Base-by-base conservation (phyloP, 2,888 invertebrate species). In the Nemoura dubitans region DNA sequence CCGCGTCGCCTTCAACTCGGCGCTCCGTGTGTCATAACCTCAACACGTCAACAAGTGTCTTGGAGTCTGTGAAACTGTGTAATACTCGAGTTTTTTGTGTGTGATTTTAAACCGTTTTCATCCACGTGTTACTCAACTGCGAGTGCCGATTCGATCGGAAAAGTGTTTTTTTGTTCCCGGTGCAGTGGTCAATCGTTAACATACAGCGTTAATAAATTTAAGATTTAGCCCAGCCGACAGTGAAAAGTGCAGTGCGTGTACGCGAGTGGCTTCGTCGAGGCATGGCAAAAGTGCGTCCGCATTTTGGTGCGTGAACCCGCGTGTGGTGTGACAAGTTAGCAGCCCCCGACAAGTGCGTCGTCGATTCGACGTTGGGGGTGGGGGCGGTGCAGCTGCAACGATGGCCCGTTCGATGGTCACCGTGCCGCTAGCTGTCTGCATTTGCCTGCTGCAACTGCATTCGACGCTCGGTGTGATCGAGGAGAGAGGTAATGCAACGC, bases 401-500 rank as follows among this genome's bases (percentile, higher is more conserved):
- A 59, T 59, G 59, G 59, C 78, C 16, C 27, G 27, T 10, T 78
- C 16, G 78, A 26, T 10, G 7, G 26, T 21, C 10, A 21, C 21
- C 76, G 3, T 25, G 25, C 25, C 21, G 76, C 21, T 76, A 21
- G 7, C 10, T 2, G 78, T 10, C 21, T 78, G 10, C 26, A 10
- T 26, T 1, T 78, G 78, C 16, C 14, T 59, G 21, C 16, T 21
- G 59, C 59, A 59, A 21, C 59, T 59, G 1, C 26, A 1, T 0
- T 1, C 78, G 26, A 28, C 26, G 2, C 26, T 78, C 25, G 78
- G 78, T 1, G 78, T 78, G 21, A 78, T 78, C 78, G 78, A 78
- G 16, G 78, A 78, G 28, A 78, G 78, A 78, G 78, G 78, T 78
- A 78, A 78, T 36, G 3, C 36, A 36, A 36, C 36, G 10, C 36